A percentile compares a stretch with the other conserved stretches of the same genome.
phyloP scores from a whole-genome alignment of 2,797 vertebrate genomes.

The Thamnophis elegans region DNA sequence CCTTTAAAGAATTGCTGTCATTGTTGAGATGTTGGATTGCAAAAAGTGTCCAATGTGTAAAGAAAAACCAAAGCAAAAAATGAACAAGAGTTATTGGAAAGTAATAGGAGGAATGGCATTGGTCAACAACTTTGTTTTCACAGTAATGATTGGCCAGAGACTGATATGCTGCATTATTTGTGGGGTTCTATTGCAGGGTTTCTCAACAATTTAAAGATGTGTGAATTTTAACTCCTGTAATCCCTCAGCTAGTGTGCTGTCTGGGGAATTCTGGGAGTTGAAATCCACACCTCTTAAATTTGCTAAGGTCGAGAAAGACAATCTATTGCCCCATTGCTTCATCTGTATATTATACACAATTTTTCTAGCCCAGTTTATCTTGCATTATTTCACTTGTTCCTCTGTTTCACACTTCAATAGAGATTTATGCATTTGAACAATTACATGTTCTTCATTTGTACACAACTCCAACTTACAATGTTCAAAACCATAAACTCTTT shows the following conservation, averaged over 20 bases:
- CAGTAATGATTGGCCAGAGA: not conserved
- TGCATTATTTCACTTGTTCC: not conserved
- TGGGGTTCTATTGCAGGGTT: not conserved
- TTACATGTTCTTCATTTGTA: not conserved
- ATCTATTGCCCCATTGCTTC: not conserved
- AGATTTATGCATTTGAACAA: not conserved
- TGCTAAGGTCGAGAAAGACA: not conserved
- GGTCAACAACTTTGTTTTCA: not conserved
- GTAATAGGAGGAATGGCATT: not conserved
- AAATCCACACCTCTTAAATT: not conserved
- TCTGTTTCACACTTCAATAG: not conserved
- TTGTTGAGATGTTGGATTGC: fast-evolving
- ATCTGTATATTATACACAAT: not conserved
- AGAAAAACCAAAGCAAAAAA: not conserved
- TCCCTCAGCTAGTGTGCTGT: not conserved
- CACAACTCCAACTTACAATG: not conserved
- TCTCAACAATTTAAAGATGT: not conserved
- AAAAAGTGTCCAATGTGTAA: not conserved
- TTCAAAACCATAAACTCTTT: not conserved
- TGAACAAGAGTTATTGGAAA: not conserved
- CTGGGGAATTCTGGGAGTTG: not conserved
- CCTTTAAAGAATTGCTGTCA: slow-evolving; percentile 63
- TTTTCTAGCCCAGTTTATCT: not conserved
- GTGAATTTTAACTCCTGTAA: not conserved
- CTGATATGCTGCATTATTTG: not conserved